Percentiles rank a stretch among this genome's conserved stretches.
Conservation (phyloP, 2,797 vertebrate species). For the Heliangelus exortis region DNA sequence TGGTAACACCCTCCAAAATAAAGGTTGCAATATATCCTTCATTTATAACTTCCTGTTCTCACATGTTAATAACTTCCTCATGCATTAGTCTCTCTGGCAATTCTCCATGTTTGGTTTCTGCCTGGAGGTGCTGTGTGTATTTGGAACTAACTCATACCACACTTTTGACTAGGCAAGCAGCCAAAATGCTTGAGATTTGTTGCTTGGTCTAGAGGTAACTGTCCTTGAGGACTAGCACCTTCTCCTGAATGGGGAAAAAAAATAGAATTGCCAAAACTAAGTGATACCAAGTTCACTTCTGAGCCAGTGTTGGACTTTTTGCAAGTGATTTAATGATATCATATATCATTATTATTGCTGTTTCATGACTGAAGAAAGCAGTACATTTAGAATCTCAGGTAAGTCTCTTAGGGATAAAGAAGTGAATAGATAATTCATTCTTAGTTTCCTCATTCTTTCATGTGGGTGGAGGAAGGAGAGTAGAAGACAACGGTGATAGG, state of each 20-base stretch:
- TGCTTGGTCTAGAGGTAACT: neutral
- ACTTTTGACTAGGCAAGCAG: constrained; percentile 22
- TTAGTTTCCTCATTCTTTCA: neutral
- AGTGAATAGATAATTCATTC: neutral
- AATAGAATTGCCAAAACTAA: neutral
- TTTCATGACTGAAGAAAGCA: neutral
- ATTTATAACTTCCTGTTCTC: constrained; percentile 56
- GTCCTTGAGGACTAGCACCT: constrained; percentile 11
- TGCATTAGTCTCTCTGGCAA: constrained; percentile 40
- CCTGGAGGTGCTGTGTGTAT: constrained; percentile 36
- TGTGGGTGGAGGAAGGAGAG: neutral
- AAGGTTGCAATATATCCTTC: constrained; percentile 14
- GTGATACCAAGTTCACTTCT: neutral
- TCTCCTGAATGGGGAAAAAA: neutral
- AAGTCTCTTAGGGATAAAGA: neutral
- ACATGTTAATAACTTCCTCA: constrained; percentile 53
- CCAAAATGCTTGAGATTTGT: constrained; percentile 41
- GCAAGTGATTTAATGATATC: neutral
- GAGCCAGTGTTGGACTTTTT: neutral
- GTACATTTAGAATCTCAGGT: neutral
- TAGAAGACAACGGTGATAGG: neutral
- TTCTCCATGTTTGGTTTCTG: constrained; percentile 32
- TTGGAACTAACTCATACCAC: constrained; percentile 38
- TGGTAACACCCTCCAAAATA: constrained; percentile 41
- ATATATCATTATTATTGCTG: neutral